Base-by-base conservation (phyloP, 2,113 vertebrate species). In the Cairina moschata region DNA sequence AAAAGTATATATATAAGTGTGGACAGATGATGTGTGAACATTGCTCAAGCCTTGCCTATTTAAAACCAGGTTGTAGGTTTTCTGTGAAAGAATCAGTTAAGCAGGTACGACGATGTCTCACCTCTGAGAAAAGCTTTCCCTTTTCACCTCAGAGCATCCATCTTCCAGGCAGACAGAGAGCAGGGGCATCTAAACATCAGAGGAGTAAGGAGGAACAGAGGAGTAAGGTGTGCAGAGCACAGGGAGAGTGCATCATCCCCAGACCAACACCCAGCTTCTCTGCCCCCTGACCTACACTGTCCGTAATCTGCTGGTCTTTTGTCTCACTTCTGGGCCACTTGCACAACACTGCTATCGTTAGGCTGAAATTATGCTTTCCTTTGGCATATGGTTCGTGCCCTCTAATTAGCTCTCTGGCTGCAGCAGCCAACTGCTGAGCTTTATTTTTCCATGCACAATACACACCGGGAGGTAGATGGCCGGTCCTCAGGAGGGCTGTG, bases 251-350 rank as follows among this genome's bases (percentile, higher is more conserved):
- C 11, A 6, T 17, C 32, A 44, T 60, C 17, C 44, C 1, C 48
- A 52, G 0, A 3, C 40, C 17, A 42, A 7, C 31, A 3, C 7
- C 7, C 11, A 36, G 38, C 20, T 56, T 31, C 50, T 80, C 40
- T 31, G 0, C 15, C 1, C 34, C 21, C 16, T 6, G 13, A 0
- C 29, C 71, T 68, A 23, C 11, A 10, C 48, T 66, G 13, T n/a
- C 9, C n/a, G n/a, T n/a, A n/a, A 9, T 71, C 54, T 77, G 50
- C 36, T 86, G 29, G 36, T 73, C 38, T 34, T 4, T 0, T 3
- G 18, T 40, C 52, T 86, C 48, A 8, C 7, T 68, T 86, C n/a
- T 68, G 67, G 38, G 52, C 29, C 11, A 7, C 32, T 54, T 25
- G 7, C 84, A 40, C 17, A 40, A 18, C 23, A 13, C 28, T 63